Base-by-base conservation (phyloP, 2,797 vertebrate genomes). In the Mormyrops attenuatus region DNA sequence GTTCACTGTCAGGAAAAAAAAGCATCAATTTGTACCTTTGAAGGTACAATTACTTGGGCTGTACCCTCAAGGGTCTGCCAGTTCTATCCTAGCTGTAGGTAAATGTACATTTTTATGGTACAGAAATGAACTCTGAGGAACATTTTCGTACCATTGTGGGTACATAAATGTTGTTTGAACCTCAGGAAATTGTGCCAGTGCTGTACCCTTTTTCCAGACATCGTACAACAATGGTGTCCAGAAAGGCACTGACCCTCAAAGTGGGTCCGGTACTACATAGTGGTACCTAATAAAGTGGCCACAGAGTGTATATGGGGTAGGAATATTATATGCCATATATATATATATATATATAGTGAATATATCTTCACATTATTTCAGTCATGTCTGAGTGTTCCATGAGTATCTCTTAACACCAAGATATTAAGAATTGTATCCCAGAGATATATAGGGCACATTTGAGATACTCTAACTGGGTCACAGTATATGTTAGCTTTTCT, bases 401-500 rank as follows among this genome's bases (percentile, higher is more conserved):
- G 20, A 82, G 41, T 47, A 82, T 82, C 77, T 82, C 38, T 73
- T 82, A 82, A 82, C 77, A 47, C 41, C 41, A 82, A n/a, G 77
- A 47, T 47, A 82, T 82, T 82, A 82, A 82, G 38, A 82, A 22
- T 82, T 47, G 41, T 82, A 82, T 82, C 77, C 17, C 20, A 44
- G 77, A 47, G 77, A 82, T 82, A 82, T 82, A 82, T 82, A 47
- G 77, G 77, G 38, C 77, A 82, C 77, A 47, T 82, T 82, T 82
- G 77, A 82, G 41, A 82, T 47, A 47, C 41, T 91, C 86, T 91
- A 92, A 91, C 60, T 92, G 91, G 92, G 92, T 92, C 92, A 91
- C 90, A 89, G 88, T 86, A 90, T 91, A 90, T 91, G 91, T 88
- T 91, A 90, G 91, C 89, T 91, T 91, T 92, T 91, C 41, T 44